Conservation (phyloP, 1,140 invertebrate genomes). For the Lucilia cuprina region DNA sequence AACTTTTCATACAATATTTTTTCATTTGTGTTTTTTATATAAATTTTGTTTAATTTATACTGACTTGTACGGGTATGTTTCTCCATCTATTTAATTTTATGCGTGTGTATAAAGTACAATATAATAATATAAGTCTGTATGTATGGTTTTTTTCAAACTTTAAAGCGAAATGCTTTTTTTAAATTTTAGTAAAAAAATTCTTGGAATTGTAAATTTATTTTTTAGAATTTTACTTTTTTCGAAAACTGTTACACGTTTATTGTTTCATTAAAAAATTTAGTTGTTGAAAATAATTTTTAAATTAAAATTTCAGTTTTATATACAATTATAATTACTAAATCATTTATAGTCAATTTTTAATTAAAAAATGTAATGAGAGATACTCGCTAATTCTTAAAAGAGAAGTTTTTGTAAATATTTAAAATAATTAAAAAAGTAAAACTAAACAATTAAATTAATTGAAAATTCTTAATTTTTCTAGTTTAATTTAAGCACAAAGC, state of each 20-base stretch:
- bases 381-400: constrained; percentile 17
- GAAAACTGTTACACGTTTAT: background rate
- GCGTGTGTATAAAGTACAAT: background rate
- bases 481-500: too few relatives aligned
- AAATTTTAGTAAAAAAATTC: background rate
- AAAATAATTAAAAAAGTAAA: background rate
- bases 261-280: background rate
- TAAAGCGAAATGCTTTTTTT: too few relatives aligned
- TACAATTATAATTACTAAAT: background rate
- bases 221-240: background rate
- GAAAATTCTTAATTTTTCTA: background rate
- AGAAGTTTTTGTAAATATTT: background rate
- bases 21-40: background rate
- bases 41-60: background rate
- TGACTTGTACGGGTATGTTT: background rate
- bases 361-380: background rate
- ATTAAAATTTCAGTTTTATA: background rate
- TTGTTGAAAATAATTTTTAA: background rate
- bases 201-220: background rate
- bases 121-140: background rate
- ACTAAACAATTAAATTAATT: background rate
- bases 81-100: background rate
- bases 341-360: background rate
- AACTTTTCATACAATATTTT: background rate
- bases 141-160: background rate